Percentiles rank a stretch among this genome's conserved stretches.
These are phyloP conservation scores for Amphiprion ocellaris DNA, from an alignment of 2,113 vertebrate genomes.

Conservation along the genomic window DNA sequence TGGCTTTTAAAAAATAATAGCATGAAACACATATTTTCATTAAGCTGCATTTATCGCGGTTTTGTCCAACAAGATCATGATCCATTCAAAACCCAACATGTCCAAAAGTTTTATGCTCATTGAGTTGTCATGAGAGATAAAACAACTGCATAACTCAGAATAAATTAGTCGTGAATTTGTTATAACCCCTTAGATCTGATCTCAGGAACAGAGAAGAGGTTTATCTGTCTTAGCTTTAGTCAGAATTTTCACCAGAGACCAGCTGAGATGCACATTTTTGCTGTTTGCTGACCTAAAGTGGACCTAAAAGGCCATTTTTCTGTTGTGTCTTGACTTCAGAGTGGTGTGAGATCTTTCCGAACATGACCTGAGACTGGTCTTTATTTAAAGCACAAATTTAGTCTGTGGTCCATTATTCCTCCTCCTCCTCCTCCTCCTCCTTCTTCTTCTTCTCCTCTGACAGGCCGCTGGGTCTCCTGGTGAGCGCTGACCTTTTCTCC, in stretches of 20 bases:
- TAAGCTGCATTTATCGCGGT: not conserved
- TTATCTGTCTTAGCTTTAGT: not conserved
- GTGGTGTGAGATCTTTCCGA: not conserved
- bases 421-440: slow-evolving; percentile 5
- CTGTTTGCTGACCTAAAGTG: not conserved
- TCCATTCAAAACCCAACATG: not conserved
- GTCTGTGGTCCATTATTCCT: slow-evolving; percentile 54
- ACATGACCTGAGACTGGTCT: slow-evolving; percentile 7
- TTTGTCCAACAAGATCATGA: slow-evolving; percentile 5
- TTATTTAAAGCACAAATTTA: slow-evolving; percentile 40
- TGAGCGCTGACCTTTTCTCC: slow-evolving; percentile 80
- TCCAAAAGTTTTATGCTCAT: not conserved
- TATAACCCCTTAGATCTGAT: not conserved
- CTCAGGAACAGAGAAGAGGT: not conserved
- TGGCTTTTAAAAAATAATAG: not conserved
- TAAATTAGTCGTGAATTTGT: not conserved
- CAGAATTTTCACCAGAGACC: not conserved
- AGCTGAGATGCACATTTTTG: not conserved
- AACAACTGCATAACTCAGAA: not conserved
- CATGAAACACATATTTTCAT: not conserved
- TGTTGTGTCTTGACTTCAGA: not conserved
- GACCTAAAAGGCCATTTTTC: not conserved
- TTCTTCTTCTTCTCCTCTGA: slow-evolving; percentile 33
- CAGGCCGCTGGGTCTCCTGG: slow-evolving; percentile 70
- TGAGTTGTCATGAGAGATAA: not conserved